A percentile compares a stretch with the other conserved stretches of the same genome.
Conservation (phyloP, 2,113 vertebrate species). For the Raphicerus campestris region DNA sequence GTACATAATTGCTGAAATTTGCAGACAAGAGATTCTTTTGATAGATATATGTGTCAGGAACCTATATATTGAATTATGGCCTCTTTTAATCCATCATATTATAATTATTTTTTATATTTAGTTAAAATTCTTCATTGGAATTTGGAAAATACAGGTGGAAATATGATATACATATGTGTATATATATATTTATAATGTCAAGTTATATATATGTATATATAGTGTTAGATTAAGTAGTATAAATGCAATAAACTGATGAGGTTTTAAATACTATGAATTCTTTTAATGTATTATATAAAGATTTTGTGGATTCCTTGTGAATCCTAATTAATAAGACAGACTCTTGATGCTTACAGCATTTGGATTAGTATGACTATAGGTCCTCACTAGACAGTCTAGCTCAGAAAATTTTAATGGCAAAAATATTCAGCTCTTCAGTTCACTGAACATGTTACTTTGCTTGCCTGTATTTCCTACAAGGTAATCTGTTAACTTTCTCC, state of each 20-base stretch:
- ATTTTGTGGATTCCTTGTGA: slow-evolving; percentile 42
- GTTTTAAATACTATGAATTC: background rate
- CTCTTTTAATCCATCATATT: background rate
- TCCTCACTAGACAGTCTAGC: background rate
- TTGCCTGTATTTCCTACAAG: background rate
- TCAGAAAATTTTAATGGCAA: slow-evolving; percentile 41
- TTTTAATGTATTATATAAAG: slow-evolving; percentile 49
- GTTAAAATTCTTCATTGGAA: background rate
- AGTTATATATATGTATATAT: background rate
- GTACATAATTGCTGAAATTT: background rate
- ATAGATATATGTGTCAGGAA: background rate
- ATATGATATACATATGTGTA: background rate
- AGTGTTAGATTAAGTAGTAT: background rate
- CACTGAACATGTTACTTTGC: background rate
- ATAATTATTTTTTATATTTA: background rate
- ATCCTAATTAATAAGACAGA: slow-evolving; percentile 47
- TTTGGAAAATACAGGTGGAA: slow-evolving; percentile 11
- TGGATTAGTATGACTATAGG: slow-evolving; percentile 36
- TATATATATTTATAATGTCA: background rate
- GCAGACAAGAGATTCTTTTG: background rate
- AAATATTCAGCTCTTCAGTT: slow-evolving; percentile 23
- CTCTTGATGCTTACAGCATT: slow-evolving; percentile 28
- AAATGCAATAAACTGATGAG: background rate
- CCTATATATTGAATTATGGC: background rate
- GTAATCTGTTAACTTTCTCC: background rate